phyloP scores from a whole-genome alignment of 2,888 invertebrate genomes.

The Dolichopus griseipennis region DNA sequence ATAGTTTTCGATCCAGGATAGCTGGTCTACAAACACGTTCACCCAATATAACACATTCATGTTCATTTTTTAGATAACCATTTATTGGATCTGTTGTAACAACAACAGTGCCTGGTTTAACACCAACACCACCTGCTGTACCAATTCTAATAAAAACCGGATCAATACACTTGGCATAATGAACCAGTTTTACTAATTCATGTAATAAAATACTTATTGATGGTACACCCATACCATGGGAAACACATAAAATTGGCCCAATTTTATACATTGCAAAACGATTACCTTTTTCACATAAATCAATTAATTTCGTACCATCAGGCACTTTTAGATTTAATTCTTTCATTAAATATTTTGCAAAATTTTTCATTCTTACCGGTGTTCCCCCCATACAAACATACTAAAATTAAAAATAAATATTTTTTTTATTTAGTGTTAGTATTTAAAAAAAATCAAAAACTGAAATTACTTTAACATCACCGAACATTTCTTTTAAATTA shows the following conservation, averaged over 20 bases:
- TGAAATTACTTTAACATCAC: constrained; percentile 75
- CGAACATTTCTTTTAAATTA: constrained; percentile 83
- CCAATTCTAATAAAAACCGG: constrained; percentile 87
- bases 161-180: constrained; percentile 76
- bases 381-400: constrained; percentile 95
- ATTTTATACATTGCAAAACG: constrained; percentile 80
- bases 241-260: constrained; percentile 38
- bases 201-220: constrained; percentile 95
- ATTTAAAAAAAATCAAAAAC: constrained; percentile 8
- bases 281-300: constrained; percentile 79
- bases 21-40: constrained; percentile 71
- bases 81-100: constrained; percentile 86
- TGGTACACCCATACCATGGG: constrained; percentile 94
- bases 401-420: constrained; percentile 44
- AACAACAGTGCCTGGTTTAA: constrained; percentile 85
- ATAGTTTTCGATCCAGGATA: constrained; percentile 65
- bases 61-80: constrained; percentile 67
- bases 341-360: constrained; percentile 75
- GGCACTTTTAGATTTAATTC: constrained; percentile 73
- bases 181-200: constrained; percentile 90
- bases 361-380: constrained; percentile 78
- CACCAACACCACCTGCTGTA: constrained; percentile 87
- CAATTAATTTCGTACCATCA: constrained; percentile 67
- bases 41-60: constrained; percentile 81
- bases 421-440: background rate